phyloP scores from a whole-genome alignment of 1,140 invertebrate species.

The Lasioglossum albipes region DNA sequence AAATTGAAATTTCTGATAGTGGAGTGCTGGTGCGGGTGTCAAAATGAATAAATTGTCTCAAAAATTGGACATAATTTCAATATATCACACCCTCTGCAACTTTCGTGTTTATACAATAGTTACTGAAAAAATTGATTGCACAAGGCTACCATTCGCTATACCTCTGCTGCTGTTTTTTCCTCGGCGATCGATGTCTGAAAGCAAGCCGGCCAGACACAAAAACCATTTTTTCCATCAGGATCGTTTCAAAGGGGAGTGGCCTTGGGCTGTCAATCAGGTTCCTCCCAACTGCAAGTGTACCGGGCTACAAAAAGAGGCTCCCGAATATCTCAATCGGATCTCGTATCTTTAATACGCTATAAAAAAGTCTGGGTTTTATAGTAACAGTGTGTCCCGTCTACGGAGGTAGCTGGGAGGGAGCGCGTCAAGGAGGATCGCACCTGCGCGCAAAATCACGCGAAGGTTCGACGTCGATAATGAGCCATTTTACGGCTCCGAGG shows the following conservation, averaged over 20 bases:
- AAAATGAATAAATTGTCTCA: no score
- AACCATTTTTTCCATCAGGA: not conserved
- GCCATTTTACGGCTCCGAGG: not conserved
- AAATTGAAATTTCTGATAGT: no score
- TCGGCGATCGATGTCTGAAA: not conserved
- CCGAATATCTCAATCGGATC: not conserved
- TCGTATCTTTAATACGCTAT: not conserved
- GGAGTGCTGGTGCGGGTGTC: no score
- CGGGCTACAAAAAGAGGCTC: not conserved
- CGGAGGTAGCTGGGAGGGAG: not conserved
- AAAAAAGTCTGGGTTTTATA: not conserved
- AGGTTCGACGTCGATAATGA: conserved; percentile 10
- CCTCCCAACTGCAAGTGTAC: not conserved
- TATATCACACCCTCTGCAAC: no score
- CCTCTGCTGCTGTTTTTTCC: not conserved
- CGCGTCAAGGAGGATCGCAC: not conserved
- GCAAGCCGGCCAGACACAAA: not conserved
- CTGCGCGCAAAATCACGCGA: conserved; percentile 29
- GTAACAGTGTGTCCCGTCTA: not conserved
- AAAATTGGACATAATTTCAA: no score
- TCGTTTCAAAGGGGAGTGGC: not conserved
- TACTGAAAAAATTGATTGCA: no score
- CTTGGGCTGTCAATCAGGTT: not conserved
- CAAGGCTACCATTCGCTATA: no score
- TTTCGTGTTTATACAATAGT: no score